Evolutionary conservation across 2,113 vertebrate genomes (phyloP).

Genomic region (Phocoena sinus): DNA sequence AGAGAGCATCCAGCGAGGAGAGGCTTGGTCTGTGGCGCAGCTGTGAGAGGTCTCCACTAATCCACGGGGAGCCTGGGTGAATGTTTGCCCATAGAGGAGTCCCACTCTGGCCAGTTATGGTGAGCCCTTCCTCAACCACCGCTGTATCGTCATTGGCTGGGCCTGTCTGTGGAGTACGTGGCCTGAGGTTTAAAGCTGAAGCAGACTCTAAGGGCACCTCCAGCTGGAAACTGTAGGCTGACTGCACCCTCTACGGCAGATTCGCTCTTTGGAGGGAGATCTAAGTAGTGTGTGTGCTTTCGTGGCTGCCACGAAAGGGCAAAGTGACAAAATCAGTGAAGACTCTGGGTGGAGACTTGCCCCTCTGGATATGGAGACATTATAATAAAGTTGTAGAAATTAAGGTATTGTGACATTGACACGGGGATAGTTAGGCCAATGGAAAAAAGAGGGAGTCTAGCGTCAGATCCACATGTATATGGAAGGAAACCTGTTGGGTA

Average conservation of each 20-base stretch:
- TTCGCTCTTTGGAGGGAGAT: not conserved
- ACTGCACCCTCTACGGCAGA: not conserved
- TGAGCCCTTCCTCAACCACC: not conserved
- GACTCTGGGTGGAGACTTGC: not conserved
- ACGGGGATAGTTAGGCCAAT: not conserved
- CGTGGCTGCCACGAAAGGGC: not conserved
- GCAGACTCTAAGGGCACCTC: not conserved
- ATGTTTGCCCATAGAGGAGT: too few relatives aligned
- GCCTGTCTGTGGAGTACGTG: not conserved
- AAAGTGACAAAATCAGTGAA: not conserved
- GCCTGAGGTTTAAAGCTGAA: not conserved
- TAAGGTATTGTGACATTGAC: not conserved
- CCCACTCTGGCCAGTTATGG: not conserved
- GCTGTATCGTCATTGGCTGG: not conserved
- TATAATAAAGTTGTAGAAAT: not conserved
- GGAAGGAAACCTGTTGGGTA: not conserved
- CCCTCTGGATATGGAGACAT: not conserved
- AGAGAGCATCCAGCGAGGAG: not conserved
- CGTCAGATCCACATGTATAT: not conserved
- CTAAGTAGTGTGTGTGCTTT: not conserved
- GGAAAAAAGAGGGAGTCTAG: not conserved
- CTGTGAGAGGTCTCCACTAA: not conserved
- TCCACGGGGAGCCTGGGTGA: not conserved
- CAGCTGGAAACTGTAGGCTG: fast-evolving
- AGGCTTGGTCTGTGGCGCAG: not conserved